Evolutionary conservation across 2,888 invertebrate genomes (phyloP), one percentile per base, ranked within the genome.

Genomic region (Laspeyria flexula): DNA sequence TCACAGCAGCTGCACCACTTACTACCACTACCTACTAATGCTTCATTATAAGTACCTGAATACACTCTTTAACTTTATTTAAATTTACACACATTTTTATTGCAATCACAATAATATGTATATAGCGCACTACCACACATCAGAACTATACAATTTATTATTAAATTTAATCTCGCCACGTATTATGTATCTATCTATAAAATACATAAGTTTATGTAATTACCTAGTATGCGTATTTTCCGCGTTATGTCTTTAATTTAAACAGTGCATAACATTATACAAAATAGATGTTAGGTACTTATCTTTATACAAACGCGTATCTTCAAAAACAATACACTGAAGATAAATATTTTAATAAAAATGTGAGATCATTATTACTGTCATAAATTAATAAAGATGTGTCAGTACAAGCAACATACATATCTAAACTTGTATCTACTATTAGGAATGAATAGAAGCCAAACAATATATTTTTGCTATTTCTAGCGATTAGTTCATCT

Each of bases 361-460:
- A 37, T 9, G 21, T 35, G 34, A 34, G 34, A 47, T 50, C 41
- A 42, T 44, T 40, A 40, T 44, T 44, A 46, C 16, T 25, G 30
- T 23, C 30, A 30, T 15, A 48, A 46, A 54, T 52, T 48, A 53
- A 33, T 41, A 56, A 64, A 54, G 46, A 55, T 50, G 47, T 59
- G 55, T 59, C 53, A 57, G 39, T 54, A 50, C 52, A 54, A 53
- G 43, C 21, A 29, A 50, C 52, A 55, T 55, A 58, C 39, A 45
- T 27, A 55, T 67, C 35, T 48, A 59, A 51, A 52, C 45, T 55
- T 55, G 44, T 53, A 46, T 56, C 30, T 39, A 37, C 54, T 23
- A 33, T 48, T 39, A 55, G 51, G 33, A 43, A 58, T 51, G 42
- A 58, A 38, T 43, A 30, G 40, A 42, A 51, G 46, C 45, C 59